Conservation (phyloP, 2,113 vertebrate genomes). For the Dicaeum eximium region DNA sequence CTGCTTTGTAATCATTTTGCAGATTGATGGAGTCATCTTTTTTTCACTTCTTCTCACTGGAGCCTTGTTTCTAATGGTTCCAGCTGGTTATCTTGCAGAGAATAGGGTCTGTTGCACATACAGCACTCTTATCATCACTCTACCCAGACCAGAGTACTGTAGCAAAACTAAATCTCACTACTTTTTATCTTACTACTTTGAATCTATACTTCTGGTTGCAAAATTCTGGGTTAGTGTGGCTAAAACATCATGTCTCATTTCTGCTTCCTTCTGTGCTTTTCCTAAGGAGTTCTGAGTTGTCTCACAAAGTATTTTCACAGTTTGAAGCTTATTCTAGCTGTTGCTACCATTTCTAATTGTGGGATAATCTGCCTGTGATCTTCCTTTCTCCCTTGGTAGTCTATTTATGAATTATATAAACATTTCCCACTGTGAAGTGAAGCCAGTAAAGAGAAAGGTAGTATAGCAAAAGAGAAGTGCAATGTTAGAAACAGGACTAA, state of each 20-base stretch:
- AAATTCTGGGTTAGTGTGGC: not conserved
- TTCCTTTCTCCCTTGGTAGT: not conserved
- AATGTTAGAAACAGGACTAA: not conserved
- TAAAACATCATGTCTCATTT: not conserved
- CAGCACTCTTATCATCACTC: not conserved
- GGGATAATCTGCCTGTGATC: not conserved
- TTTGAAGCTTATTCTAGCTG: not conserved
- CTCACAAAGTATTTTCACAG: not conserved
- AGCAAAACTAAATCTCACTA: not conserved
- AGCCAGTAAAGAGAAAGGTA: not conserved
- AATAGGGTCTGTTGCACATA: not conserved
- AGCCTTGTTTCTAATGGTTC: not conserved
- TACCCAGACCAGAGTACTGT: not conserved
- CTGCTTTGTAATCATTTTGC: not conserved
- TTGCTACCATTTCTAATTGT: not conserved
- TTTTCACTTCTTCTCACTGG: not conserved
- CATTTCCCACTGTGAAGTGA: not conserved
- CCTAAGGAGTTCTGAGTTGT: not conserved
- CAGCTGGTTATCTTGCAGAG: not conserved
- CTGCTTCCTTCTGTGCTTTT: not conserved
- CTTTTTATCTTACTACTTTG: not conserved
- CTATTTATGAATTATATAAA: not conserved
- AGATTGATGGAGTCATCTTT: not conserved
- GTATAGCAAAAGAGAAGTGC: not conserved
- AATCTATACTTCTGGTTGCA: not conserved